Evolutionary conservation across 2,888 invertebrate species (phyloP).

Genomic region (Megaustenia siamemsis): DNA sequence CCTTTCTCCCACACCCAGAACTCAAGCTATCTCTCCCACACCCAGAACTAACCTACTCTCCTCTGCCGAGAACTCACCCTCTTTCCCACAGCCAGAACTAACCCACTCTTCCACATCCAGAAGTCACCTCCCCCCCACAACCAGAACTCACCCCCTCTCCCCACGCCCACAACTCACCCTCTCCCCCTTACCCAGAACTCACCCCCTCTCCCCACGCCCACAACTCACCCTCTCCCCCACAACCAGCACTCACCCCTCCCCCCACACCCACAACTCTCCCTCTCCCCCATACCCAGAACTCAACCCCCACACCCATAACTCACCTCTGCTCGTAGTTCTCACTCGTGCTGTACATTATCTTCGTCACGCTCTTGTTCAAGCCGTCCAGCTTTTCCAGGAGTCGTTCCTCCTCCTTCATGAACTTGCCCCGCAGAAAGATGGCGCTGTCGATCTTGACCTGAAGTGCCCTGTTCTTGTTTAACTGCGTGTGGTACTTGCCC

Average conservation of each 20-base stretch:
- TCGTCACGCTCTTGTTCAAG: slow-evolving; percentile 32
- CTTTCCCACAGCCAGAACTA: too few species aligned
- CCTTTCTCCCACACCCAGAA: too few species aligned
- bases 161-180: too few species aligned
- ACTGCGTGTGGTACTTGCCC: slow-evolving; percentile 46
- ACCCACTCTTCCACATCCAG: too few species aligned
- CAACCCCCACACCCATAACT: not conserved
- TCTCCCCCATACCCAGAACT: not conserved
- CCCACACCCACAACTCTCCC: not conserved
- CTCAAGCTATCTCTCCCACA: too few species aligned
- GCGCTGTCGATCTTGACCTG: slow-evolving; percentile 48
- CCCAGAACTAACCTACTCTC: too few species aligned
- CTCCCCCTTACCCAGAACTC: not conserved
- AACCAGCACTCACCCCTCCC: not conserved
- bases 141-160: too few species aligned
- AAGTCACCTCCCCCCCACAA: too few species aligned
- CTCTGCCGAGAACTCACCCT: too few species aligned
- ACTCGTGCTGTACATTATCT: slow-evolving; percentile 9
- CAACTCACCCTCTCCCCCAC: not conserved
- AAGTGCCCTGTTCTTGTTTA: slow-evolving; percentile 44
- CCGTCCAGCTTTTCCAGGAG: slow-evolving; percentile 30
- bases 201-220: not conserved
- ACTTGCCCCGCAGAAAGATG: slow-evolving; percentile 43
- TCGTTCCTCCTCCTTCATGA: slow-evolving; percentile 38
- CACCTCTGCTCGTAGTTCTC: slow-evolving; percentile 49